Base-by-base conservation (phyloP, 35 echinoderm and acorn worm species). In the Strongylocentrotus purpuratus region DNA sequence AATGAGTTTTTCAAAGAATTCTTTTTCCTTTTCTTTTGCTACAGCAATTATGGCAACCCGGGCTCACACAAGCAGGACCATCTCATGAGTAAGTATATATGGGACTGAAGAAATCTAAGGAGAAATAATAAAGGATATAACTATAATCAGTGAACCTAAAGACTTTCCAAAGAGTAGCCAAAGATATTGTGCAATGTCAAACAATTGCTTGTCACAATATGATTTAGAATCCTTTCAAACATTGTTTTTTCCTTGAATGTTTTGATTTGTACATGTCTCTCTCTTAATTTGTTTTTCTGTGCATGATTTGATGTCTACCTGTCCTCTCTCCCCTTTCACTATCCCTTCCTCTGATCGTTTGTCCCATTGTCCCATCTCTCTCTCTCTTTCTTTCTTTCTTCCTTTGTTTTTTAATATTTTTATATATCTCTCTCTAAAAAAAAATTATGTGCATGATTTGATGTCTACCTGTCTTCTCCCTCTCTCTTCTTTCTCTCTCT, bases 51-150 rank as follows among this genome's bases (percentile, higher is more conserved):
- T 99, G 98, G 98, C 97, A 99, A 22, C 98, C 98, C 28, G 98
- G 97, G 33, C 88, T 99, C n/a, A 65, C 97, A 35, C 98, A 99
- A 96, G 96, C 98, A 45, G 98, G 98, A 86, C 92, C 98, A 28
- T 98, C 98, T 33, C 97, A 98, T 60, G 98, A 99, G 98, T 99
- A 96, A 99, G 98, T 99, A 46, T 96, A 61, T 41, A n/a, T n/a
- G 20, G 65, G 65, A 78, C 65, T 78, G 65, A 78, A 70, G 18
- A 70, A 55, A 14, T 55, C 10, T 55, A 55, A 14, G 9, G 15
- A 55, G 6, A 20, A 70, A 25, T 70, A 78, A 78, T 28, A 22
- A 28, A 28, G 0, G 17, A 28, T 71, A 55, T 55, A 55, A 0
- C 35, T 41, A 1, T 41, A 41, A 41, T 41, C 35, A 41, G 3